Evolutionary conservation across 2,888 invertebrate species (phyloP).

Genomic region (Xestobium rufovillosum): DNA sequence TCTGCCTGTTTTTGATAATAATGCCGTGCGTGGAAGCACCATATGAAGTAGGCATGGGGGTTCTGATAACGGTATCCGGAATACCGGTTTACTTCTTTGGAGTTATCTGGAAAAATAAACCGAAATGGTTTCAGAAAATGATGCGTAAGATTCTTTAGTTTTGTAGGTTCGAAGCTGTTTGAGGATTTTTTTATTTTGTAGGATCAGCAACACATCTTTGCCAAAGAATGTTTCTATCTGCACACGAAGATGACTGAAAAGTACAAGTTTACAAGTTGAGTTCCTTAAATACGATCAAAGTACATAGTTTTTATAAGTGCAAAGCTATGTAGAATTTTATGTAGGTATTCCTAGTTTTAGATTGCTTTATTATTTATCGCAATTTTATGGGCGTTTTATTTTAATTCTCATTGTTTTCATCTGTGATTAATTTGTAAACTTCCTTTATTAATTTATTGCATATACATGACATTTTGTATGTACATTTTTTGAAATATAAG

Average conservation of each 20-base stretch:
- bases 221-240: slow-evolving; percentile 69
- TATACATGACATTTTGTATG: too few relatives aligned
- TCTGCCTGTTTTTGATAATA: slow-evolving; percentile 71
- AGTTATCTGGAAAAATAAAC: slow-evolving; percentile 60
- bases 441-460: too few relatives aligned
- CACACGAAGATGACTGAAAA: slow-evolving; percentile 58
- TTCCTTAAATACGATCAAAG: too few relatives aligned
- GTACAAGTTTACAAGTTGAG: not conserved
- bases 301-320: too few relatives aligned
- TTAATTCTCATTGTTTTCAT: too few relatives aligned
- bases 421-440: too few relatives aligned
- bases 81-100: slow-evolving; percentile 74
- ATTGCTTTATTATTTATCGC: too few relatives aligned
- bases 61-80: slow-evolving; percentile 71
- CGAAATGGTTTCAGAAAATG: slow-evolving; percentile 49
- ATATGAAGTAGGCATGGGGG: slow-evolving; percentile 69
- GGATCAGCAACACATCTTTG: slow-evolving; percentile 53
- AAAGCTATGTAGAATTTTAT: too few relatives aligned
- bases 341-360: too few relatives aligned
- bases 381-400: too few relatives aligned
- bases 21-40: slow-evolving; percentile 76
- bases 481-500: too few relatives aligned
- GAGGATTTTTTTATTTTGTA: slow-evolving; percentile 39
- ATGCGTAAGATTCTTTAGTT: slow-evolving; percentile 52
- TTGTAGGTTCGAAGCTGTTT: too few relatives aligned